Evolutionary conservation across 2,888 invertebrate species (phyloP).

Genomic region (Eudemis profundana): DNA sequence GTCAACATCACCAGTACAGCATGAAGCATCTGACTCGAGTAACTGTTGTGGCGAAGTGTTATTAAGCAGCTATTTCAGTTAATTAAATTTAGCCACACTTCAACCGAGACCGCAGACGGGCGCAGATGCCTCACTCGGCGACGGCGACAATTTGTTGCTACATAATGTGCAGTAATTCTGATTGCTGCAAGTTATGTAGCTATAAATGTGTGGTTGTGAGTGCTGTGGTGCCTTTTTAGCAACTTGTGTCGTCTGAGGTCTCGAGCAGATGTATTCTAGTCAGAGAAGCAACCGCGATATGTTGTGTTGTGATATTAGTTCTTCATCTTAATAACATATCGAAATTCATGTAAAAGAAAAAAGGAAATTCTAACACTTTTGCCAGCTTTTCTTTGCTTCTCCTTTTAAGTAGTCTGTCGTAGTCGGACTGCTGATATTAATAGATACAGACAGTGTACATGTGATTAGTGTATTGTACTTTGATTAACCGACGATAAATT

Average conservation of each 20-base stretch:
- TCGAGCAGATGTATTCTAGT: background rate
- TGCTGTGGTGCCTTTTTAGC: background rate
- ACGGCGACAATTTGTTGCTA: slow-evolving; percentile 26
- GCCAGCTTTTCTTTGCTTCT: no score
- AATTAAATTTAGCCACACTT: slow-evolving; percentile 56
- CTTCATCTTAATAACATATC: no score
- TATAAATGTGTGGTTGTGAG: background rate
- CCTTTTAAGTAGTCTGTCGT: no score
- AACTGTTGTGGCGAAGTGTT: slow-evolving; percentile 36
- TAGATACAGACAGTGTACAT: no score
- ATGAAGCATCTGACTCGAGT: slow-evolving; percentile 31
- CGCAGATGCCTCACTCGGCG: slow-evolving; percentile 28
- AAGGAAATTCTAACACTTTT: no score
- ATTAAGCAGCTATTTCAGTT: slow-evolving; percentile 48
- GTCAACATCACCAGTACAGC: slow-evolving; percentile 34
- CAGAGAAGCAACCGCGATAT: background rate
- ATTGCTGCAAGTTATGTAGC: slow-evolving; percentile 4
- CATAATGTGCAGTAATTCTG: slow-evolving; percentile 7
- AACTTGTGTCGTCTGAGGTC: background rate
- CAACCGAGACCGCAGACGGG: slow-evolving; percentile 41
- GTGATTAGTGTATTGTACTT: no score
- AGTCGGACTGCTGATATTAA: no score
- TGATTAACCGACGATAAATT: no score
- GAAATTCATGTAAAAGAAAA: no score
- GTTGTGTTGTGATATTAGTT: no score